These are phyloP conservation scores for Ciconia boyciana DNA, from an alignment of 2,113 vertebrate species.

Conservation along the genomic window DNA sequence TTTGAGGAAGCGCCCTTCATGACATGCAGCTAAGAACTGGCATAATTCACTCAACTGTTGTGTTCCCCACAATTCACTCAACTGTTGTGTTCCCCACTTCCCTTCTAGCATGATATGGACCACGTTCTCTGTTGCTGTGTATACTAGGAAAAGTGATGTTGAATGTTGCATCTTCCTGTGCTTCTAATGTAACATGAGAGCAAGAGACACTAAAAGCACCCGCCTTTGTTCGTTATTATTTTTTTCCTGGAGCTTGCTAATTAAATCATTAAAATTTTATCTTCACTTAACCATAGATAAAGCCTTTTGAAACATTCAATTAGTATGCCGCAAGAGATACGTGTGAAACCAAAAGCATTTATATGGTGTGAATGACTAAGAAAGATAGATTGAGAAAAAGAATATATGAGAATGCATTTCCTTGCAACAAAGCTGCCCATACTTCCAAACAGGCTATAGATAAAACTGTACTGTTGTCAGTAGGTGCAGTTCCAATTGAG, in stretches of 20 bases:
- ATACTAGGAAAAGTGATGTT: not conserved
- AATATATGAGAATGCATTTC: not conserved
- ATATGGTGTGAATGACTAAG: not conserved
- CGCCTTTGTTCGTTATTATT: constrained; percentile 45
- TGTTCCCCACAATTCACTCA: not conserved
- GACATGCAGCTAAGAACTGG: not conserved
- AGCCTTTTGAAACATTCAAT: constrained; percentile 75
- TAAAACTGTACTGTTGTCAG: not conserved
- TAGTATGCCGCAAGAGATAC: constrained; percentile 61
- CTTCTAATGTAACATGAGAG: not conserved
- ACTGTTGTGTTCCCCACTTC: not conserved
- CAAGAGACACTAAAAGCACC: constrained; percentile 12
- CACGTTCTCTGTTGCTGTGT: not conserved
- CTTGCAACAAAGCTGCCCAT: not conserved
- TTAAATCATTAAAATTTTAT: constrained; percentile 83
- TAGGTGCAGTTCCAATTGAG: not conserved
- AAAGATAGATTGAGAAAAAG: not conserved
- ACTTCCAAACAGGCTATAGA: not conserved
- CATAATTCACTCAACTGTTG: not conserved
- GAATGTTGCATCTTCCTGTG: not conserved
- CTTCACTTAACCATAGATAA: constrained; percentile 74
- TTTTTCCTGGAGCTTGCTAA: constrained; percentile 70
- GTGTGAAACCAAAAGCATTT: constrained; percentile 35
- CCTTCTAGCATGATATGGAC: not conserved
- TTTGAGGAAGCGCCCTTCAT: not conserved